Evolutionary conservation across 1,140 invertebrate species (phyloP), one percentile per base, ranked within the genome.

Genomic region (Bilobella aurantiaca): DNA sequence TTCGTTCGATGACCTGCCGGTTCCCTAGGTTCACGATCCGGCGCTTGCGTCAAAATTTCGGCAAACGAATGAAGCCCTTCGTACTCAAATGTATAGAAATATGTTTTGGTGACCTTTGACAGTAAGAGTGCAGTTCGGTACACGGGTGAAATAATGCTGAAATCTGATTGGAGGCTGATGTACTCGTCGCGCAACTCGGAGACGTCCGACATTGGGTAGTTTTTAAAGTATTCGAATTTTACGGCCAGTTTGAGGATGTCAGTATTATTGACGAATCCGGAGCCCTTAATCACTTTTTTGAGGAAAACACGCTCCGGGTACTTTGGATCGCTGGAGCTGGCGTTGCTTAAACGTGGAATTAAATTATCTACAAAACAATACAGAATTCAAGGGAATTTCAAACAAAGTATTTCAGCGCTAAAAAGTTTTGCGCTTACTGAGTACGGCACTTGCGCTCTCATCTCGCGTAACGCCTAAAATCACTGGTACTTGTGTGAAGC

Each of bases 71-170:
- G 29, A 30, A 66, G 57, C 31, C 69, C 69, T 58, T 68, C 64
- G 46, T 71, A 69, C 29, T 71, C 69, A 64, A 71, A 71, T 31
- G 58, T 65, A 34, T 71, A 71, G 47, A 71, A 71, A 30, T 68
- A 71, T 1, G 66, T 64, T 31, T 25, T 28, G 1, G 63, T 69
- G 27, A 37, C 58, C 31, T 56, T 58, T 16, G 69, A 66, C 2
- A 71, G 32, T 8, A 34, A 34, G 27, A 64, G 27, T 0, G 69
- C 69, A 1, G 69, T 69, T 58, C 57, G 46, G 29, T 66, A 69
- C 5, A 68, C 69, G 0, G 69, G 69, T 21, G 69, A 56, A 18
- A 69, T 58, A 2, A 71, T 62, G 32, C 63, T 65, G 28, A 71
- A 69, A 63, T 71, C 69, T 1, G 69, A 71, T 49, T 71, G 67